Evolutionary conservation across 2,113 vertebrate species (phyloP).

Genomic region (Corvus hawaiiensis): DNA sequence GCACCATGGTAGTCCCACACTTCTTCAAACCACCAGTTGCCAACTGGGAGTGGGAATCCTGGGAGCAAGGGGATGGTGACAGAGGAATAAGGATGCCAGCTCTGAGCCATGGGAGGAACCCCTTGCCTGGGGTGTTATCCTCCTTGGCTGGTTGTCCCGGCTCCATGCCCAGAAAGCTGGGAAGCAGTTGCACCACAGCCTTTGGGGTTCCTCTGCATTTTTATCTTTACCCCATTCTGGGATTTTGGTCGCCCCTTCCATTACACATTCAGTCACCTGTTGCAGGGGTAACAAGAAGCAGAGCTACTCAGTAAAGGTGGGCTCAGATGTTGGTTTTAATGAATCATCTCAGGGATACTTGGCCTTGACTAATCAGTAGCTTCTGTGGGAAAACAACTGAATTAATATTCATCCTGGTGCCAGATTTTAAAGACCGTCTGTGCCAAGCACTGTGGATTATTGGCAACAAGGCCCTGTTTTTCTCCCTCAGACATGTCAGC

Average conservation of each 20-base stretch:
- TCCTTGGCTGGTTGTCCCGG: conserved; percentile 2
- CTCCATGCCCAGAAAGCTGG: neutral
- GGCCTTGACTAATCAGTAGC: conserved; percentile 56
- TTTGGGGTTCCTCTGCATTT: neutral
- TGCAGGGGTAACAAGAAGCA: neutral
- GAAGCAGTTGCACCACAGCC: neutral
- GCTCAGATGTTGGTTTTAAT: conserved; percentile 52
- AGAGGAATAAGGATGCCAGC: neutral
- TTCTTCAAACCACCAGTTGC: neutral
- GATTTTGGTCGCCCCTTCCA: neutral
- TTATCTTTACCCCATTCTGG: neutral
- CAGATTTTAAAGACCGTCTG: conserved; percentile 28
- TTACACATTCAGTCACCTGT: neutral
- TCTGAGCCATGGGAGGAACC: neutral
- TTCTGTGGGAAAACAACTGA: conserved; percentile 76
- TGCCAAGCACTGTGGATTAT: conserved; percentile 59
- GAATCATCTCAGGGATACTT: conserved; percentile 55
- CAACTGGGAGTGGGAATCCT: neutral
- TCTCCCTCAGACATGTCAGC: conserved; percentile 64
- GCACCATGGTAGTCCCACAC: rapidly evolving
- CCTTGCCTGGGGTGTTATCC: neutral
- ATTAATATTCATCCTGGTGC: conserved; percentile 39
- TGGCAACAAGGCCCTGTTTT: conserved; percentile 61
- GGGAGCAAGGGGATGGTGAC: neutral
- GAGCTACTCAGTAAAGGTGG: conserved; percentile 19